Evolutionary conservation across 92 coral and sea anemone genomes (phyloP).

Genomic region (Bergia sp.): DNA sequence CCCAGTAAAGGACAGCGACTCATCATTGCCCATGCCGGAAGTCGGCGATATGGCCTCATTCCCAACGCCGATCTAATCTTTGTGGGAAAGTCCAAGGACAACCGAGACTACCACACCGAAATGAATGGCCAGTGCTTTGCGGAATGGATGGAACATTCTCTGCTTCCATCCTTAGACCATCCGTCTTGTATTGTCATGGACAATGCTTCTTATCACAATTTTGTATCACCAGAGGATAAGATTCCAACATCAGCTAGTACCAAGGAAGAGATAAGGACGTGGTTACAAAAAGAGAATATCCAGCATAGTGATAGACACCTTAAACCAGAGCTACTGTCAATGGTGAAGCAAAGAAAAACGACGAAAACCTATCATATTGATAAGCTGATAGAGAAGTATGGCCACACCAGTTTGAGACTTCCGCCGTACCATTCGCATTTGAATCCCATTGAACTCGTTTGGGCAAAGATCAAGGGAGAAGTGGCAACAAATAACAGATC

Average conservation of each 20-base stretch:
- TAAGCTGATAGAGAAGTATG: neutral
- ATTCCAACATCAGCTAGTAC: conserved; percentile 11
- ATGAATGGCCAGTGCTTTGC: neutral
- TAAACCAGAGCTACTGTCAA: neutral
- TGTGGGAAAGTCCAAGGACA: neutral
- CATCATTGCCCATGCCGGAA: neutral
- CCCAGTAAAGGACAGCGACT: neutral
- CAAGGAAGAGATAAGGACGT: neutral
- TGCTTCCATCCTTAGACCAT: neutral
- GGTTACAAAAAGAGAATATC: neutral
- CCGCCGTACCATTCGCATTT: conserved; percentile 8
- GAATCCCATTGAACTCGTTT: conserved; percentile 11
- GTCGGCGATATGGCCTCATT: neutral
- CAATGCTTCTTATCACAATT: neutral
- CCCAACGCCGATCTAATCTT: neutral
- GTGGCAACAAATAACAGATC: neutral
- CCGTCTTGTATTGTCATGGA: conserved; percentile 14
- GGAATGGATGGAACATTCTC: neutral
- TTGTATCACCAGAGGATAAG: neutral
- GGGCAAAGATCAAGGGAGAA: conserved; percentile 5
- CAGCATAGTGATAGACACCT: neutral
- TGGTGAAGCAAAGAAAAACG: neutral
- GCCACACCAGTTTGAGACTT: neutral
- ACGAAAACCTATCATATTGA: neutral
- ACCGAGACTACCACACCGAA: neutral